These are phyloP conservation scores for Catharus bicknelli DNA, from an alignment of 2,113 vertebrate species.

Conservation along the genomic window DNA sequence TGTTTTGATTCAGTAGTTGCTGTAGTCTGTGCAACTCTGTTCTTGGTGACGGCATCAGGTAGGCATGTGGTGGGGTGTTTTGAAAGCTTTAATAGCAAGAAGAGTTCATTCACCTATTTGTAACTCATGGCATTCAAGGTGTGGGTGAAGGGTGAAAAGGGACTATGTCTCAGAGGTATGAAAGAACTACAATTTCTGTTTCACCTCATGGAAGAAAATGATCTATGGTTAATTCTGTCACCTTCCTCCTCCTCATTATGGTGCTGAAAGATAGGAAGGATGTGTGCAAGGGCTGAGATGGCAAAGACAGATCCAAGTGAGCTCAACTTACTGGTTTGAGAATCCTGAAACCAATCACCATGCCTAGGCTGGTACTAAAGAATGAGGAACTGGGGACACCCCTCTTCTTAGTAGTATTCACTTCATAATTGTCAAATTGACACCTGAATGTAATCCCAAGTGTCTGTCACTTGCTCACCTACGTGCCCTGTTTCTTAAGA, in stretches of 20 bases:
- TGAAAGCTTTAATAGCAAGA: background rate
- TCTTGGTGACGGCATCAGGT: background rate
- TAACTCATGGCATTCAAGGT: background rate
- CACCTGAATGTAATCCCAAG: background rate
- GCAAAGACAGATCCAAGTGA: background rate
- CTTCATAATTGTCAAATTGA: background rate
- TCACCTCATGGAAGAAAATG: background rate
- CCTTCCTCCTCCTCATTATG: background rate
- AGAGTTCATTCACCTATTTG: background rate
- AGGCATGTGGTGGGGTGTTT: background rate
- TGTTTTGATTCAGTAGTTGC: background rate
- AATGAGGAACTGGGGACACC: constrained; percentile 22
- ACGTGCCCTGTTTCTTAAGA: background rate
- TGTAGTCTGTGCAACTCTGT: background rate
- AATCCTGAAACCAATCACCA: background rate
- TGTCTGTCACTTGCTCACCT: background rate
- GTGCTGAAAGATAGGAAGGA: background rate
- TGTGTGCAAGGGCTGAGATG: background rate
- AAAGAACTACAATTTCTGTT: background rate
- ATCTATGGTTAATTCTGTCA: background rate
- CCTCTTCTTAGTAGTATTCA: background rate
- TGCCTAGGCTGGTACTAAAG: background rate
- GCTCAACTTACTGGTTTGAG: constrained; percentile 38
- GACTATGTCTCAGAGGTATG: background rate
- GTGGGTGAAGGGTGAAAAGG: background rate